Base-by-base conservation (phyloP, 2,797 vertebrate genomes). In the Danio albolineatus region DNA sequence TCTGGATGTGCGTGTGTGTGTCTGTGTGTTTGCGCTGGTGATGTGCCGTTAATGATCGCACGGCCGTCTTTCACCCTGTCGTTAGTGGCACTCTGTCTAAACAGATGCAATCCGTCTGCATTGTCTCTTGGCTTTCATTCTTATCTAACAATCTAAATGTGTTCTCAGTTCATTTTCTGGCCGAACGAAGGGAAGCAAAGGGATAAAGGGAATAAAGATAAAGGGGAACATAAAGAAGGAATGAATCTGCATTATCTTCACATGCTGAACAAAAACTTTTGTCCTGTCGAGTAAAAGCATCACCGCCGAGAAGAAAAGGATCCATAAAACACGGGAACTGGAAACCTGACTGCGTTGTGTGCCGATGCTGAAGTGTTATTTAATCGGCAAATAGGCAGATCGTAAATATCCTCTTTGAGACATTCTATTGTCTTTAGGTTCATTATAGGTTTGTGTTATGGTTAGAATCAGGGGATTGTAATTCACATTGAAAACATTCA, bases 71-170 rank as follows among this genome's bases (percentile, higher is more conserved):
- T 79, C 69, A 73, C 16, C 69, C 59, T 21, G 44, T 79, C 49
- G 19, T 79, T 44, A 71, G 48, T 72, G 57, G 48, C 77, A 17
- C 67, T 7, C 67, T 44, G 67, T 79, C 77, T 49, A 79, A 79
- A 72, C 48, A 64, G 59, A 72, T 79, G 59, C 77, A 17, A 21
- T 28, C 59, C 48, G 49, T 38, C 57, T 43, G 19, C 57, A 56
- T 72, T 72, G 67, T 79, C 77, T 64, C 48, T 72, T 61, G 36
- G 38, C 69, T 62, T 79, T 65, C 59, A 79, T 48, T 73, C 77
- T 79, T 79, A 73, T 79, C 77, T 54, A 46, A 46, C 77, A 64
- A 79, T 79, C 77, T 73, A 53, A 79, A 72, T 72, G 69, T 62
- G 59, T 64, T 64, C 67, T 53, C 57, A 44, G 57, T 79, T 73